Conservation (phyloP, 2,797 vertebrate species). For the Oryzias sinensis region DNA sequence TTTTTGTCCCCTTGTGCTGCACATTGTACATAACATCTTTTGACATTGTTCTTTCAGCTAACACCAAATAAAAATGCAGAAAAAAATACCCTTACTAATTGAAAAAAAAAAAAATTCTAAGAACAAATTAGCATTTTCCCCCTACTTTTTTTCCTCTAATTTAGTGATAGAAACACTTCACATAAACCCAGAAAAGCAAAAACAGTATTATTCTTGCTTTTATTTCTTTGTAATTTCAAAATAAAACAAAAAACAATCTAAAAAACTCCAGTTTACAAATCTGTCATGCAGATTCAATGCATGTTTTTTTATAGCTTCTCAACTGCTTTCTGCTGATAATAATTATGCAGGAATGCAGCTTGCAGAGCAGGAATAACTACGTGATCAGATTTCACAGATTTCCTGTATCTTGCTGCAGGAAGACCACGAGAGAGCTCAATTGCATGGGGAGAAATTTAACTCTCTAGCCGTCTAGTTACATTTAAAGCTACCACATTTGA, state of each 20-base stretch:
- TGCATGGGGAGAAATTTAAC: conserved; percentile 31
- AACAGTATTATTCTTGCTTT: conserved; percentile 1
- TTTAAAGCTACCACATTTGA: conserved; percentile 24
- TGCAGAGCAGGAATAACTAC: conserved; percentile 23
- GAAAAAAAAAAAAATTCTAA: no score
- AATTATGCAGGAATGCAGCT: conserved; percentile 33
- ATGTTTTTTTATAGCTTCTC: conserved; percentile 12
- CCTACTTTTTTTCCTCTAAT: no score
- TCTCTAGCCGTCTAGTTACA: conserved; percentile 31
- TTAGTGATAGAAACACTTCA: not conserved
- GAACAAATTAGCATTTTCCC: no score
- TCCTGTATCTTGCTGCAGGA: conserved; percentile 47
- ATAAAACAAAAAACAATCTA: conserved; percentile 29
- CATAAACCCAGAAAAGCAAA: conserved; percentile 11
- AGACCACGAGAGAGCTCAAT: conserved; percentile 32
- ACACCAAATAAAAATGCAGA: not conserved
- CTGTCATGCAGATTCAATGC: not conserved
- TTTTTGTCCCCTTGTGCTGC: conserved; percentile 29
- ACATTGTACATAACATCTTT: conserved; percentile 33
- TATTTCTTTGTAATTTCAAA: conserved; percentile 25
- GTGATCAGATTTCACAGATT: conserved; percentile 58
- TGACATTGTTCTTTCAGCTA: conserved; percentile 24
- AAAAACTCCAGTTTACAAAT: not conserved
- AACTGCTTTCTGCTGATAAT: conserved; percentile 24
- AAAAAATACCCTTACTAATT: no score